A percentile compares a stretch with the other conserved stretches of the same genome.
phyloP scores from a whole-genome alignment of 1,140 invertebrate species.

The Macrostomum lignano region DNA sequence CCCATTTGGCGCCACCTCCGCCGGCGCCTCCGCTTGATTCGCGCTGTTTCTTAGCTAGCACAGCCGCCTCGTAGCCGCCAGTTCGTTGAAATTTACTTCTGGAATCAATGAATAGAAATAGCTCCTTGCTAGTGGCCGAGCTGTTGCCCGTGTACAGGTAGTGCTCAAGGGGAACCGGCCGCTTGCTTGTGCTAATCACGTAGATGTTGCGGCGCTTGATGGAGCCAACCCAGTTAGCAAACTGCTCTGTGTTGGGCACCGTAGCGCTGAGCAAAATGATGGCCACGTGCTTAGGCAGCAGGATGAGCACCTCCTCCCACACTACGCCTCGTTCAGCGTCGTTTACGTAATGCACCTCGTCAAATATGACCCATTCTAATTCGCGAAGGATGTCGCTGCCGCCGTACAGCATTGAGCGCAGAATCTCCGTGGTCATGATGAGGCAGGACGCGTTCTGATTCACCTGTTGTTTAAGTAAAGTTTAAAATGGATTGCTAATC shows the following conservation, averaged over 20 bases:
- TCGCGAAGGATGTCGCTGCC: conserved; percentile 73
- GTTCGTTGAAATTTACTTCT: conserved; percentile 13
- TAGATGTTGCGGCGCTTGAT: conserved; percentile 33
- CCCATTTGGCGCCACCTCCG: too few relatives aligned
- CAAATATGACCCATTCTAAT: conserved; percentile 92
- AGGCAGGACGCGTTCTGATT: conserved; percentile 61
- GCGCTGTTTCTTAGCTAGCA: background rate
- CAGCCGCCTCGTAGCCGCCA: background rate
- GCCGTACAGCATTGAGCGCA: conserved; percentile 81
- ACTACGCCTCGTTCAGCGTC: conserved; percentile 87
- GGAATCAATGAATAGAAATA: conserved; percentile 52
- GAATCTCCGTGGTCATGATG: conserved; percentile 97
- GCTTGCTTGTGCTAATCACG: conserved; percentile 65
- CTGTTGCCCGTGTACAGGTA: conserved; percentile 60
- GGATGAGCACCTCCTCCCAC: conserved; percentile 92
- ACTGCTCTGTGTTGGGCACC: conserved; percentile 76
- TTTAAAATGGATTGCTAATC: too few relatives aligned
- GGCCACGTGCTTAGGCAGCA: conserved; percentile 65
- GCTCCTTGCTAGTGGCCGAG: conserved; percentile 45
- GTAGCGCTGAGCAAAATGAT: conserved; percentile 92
- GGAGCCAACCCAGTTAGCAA: conserved; percentile 22
- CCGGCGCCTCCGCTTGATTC: too few relatives aligned
- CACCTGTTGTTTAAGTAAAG: too few relatives aligned
- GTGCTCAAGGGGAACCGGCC: conserved; percentile 78
- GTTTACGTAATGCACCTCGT: conserved; percentile 97